Evolutionary conservation across 2,797 vertebrate genomes (phyloP).

Genomic region (Scyliorhinus canicula): DNA sequence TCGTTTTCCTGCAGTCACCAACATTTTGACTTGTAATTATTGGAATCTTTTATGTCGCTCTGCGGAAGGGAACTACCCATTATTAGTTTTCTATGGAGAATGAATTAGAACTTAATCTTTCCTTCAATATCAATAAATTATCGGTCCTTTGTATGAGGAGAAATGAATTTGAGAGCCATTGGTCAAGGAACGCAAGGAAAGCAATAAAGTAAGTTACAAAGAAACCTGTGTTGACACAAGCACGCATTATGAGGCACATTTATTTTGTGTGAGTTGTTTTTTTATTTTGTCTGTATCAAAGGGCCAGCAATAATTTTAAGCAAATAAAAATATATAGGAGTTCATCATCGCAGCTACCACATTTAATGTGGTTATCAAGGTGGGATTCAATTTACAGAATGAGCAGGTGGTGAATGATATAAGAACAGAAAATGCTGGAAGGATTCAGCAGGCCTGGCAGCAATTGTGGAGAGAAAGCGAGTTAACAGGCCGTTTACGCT

Average conservation of each 20-base stretch:
- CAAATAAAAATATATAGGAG: background rate
- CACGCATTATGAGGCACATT: background rate
- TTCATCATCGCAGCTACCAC: background rate
- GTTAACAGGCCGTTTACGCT: too few relatives aligned
- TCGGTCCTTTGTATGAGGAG: conserved; percentile 28
- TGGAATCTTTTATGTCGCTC: conserved; percentile 37
- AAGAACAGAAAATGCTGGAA: too few relatives aligned
- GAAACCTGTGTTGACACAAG: background rate
- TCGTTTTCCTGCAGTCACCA: conserved; percentile 30
- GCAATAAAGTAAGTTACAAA: conserved; percentile 11
- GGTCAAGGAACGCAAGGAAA: conserved; percentile 24
- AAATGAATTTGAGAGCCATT: conserved; percentile 27
- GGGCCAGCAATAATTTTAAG: background rate
- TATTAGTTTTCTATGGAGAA: conserved; percentile 37
- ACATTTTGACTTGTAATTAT: conserved; percentile 38
- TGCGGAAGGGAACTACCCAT: background rate
- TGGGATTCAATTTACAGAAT: background rate
- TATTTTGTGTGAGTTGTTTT: background rate
- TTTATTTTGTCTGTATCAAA: background rate
- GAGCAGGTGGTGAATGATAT: background rate
- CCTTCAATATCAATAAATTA: conserved; percentile 38
- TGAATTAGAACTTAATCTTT: conserved; percentile 34
- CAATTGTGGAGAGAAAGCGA: too few relatives aligned
- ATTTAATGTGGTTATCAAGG: background rate
- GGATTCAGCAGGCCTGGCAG: too few relatives aligned